Base-by-base conservation (phyloP, 2,113 vertebrate species). In the Sapajus apella region DNA sequence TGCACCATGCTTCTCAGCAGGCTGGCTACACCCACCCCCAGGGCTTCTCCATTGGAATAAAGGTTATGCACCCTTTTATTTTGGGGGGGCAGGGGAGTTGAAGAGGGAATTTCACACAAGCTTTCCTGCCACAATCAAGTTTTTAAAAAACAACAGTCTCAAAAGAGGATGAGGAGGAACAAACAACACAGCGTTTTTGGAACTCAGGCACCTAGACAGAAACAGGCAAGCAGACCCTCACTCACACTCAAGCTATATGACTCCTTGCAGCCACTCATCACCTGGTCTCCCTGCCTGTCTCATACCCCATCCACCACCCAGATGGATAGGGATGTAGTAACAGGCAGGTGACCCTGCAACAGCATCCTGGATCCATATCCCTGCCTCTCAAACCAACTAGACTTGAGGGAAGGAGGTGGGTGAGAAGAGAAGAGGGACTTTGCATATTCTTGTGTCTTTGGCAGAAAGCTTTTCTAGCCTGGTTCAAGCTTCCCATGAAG, bases 371-470 rank as follows among this genome's bases (percentile, higher is more conserved):
- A 96, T 64, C 89, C 56, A 18, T 30, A 92, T 75, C 66, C 91
- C 43, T 0, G 68, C 90, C 96, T 95, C 92, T 95, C 87, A 73
- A 83, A 95, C 77, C 81, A 95, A 80, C 93, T 66, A 73, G 87
- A 97, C 97, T 96, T 35, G 72, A 95, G 94, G 95, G 96, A 96
- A 95, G 86, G 82, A 91, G 58, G 73, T 66, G 90, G 90, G 47
- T 85, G 55, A 88, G 82, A 92, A 0, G 83, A 94, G 87, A 94
- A 97, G 96, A 97, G 97, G 96, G 96, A 89, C 97, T 98, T 98
- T 99, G 98, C 97, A 97, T 98, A 97, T 96, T 97, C 88, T 97
- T 96, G 61, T 97, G 95, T 98, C 98, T 99, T 99, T 98, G 98
- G 98, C 98, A 98, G 98, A 97, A 9, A 95, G 98, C 98, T 98